Base-by-base conservation (phyloP, 2,797 vertebrate species). In the Phaenicophaeus curvirostris region DNA sequence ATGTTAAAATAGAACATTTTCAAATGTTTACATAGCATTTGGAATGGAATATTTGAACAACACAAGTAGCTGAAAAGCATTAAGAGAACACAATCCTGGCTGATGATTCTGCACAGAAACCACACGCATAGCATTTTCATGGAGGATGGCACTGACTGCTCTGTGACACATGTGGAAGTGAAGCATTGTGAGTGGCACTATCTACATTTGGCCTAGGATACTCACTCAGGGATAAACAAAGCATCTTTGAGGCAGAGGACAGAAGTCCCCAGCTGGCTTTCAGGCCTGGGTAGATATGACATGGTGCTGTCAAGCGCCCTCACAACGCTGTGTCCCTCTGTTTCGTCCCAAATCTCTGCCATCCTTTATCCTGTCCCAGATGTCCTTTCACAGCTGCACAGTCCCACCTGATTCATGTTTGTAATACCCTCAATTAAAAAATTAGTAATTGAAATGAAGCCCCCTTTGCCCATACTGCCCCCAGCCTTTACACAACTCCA, bases 361-460 rank as follows among this genome's bases (percentile, higher is more conserved):
- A 81, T 73, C 63, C 53, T 92, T 96, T 91, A 83, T 95, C 44
- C 33, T 87, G 57, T 61, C 85, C 81, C 95, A 93, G 75, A 92
- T 91, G 89, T 91, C 91, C 78, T 83, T 93, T 89, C 87, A 83
- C 91, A 94, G 87, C 94, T 92, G 75, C 65, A 72, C 57, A 33
- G 41, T 87, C 53, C 91, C 87, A 95, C 91, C 89, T 92, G 58
- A 93, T 93, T 92, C 81, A 53, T 80, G 65, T 71, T 91, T 85
- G 16, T 67, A 92, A 91, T 92, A 91, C 72, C 65, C 50, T 83
- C 50, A 93, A 91, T 93, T 87, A 95, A 95, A 93, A 96, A 92
- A 94, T 74, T 57, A 93, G 87, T 93, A 87, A 96, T 94, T 95
- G 94, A 95, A 96, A 96, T 96, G 53, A 92, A 96, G 82, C 41